Conservation (phyloP, 2,113 vertebrate species). For the Spheniscus mendiculus region DNA sequence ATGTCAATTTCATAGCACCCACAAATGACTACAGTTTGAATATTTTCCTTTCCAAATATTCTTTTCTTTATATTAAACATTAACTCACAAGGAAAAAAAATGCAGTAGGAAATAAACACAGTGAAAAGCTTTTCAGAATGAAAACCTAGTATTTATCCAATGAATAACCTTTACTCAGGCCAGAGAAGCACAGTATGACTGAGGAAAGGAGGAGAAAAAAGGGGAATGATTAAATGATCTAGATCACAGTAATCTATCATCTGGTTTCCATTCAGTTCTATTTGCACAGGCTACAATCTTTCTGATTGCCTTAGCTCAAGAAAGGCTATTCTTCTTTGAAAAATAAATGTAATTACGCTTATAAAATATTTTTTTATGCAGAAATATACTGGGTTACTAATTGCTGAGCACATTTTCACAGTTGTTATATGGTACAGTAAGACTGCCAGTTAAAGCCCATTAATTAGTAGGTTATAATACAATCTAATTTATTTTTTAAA, state of each 20-base stretch:
- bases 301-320: neutral
- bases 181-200: neutral
- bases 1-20: neutral
- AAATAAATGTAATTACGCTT: neutral
- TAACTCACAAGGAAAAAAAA: neutral
- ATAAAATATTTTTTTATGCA: neutral
- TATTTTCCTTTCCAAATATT: neutral
- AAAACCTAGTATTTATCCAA: slow-evolving; percentile 19
- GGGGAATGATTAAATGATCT: neutral
- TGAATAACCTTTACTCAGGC: neutral
- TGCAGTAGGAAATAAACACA: neutral
- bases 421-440: neutral
- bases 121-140: neutral
- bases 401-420: neutral
- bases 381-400: neutral
- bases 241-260: slow-evolving; percentile 7
- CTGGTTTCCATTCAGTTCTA: neutral
- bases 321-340: neutral
- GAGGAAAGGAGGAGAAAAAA: neutral
- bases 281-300: neutral
- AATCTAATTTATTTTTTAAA: neutral
- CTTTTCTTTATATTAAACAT: neutral
- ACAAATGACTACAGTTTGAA: neutral
- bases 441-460: neutral
- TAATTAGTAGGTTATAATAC: neutral